phyloP scores from a whole-genome alignment of 1,140 invertebrate species.

The Coboldia fuscipes region DNA sequence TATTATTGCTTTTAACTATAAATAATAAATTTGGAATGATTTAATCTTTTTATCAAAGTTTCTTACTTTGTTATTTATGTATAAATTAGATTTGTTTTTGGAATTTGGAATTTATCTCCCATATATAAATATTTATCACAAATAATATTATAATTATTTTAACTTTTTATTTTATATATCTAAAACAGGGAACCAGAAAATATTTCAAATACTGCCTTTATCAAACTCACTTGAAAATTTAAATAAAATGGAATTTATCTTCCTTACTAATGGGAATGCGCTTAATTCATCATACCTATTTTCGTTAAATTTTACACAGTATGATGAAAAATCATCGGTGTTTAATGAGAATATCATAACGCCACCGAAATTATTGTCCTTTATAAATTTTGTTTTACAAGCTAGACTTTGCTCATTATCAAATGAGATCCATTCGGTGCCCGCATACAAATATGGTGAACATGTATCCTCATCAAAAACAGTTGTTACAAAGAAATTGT shows the following conservation, averaged over 20 bases:
- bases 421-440: conserved; percentile 72
- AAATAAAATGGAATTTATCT: conserved; percentile 4
- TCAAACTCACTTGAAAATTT: too few species aligned
- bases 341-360: conserved; percentile 60
- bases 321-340: conserved; percentile 38
- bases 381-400: conserved; percentile 48
- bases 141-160: too few species aligned
- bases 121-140: too few species aligned
- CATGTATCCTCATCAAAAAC: conserved; percentile 41
- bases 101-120: too few species aligned
- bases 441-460: conserved; percentile 57
- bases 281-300: background rate
- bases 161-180: too few species aligned
- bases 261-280: conserved; percentile 4
- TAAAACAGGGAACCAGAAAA: too few species aligned
- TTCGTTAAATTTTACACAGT: conserved; percentile 10
- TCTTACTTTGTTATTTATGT: too few species aligned
- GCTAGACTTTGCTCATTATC: conserved; percentile 53
- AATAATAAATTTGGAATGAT: too few species aligned
- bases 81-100: too few species aligned
- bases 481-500: conserved; percentile 21
- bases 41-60: too few species aligned
- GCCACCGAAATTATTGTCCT: conserved; percentile 35
- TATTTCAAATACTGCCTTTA: too few species aligned
- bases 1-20: too few species aligned